Evolutionary conservation across 2,888 invertebrate species (phyloP).

Genomic region (Metellina segmentata): DNA sequence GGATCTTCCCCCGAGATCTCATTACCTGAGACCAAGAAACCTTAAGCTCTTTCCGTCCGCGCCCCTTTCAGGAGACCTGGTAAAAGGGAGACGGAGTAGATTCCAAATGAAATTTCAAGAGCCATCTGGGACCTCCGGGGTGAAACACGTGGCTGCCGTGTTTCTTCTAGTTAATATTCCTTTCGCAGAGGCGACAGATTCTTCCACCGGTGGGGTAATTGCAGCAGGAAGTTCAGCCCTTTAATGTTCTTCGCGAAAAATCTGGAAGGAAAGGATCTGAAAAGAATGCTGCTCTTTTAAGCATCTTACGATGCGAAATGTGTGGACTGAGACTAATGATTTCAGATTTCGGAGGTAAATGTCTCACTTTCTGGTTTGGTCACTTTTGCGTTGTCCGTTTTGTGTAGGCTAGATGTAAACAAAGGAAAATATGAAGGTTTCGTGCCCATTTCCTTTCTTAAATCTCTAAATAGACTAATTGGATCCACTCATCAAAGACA

Average conservation of each 20-base stretch:
- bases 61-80: not conserved
- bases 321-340: not conserved
- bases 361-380: not conserved
- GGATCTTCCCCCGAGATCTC: not conserved
- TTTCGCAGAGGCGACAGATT: not conserved
- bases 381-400: not conserved
- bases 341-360: not conserved
- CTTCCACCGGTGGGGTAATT: not conserved
- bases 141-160: not conserved
- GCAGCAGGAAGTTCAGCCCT: not conserved
- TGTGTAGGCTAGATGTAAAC: no score
- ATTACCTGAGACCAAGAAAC: constrained; percentile 1
- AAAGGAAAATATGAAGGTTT: no score
- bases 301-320: not conserved
- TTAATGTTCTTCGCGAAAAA: not conserved
- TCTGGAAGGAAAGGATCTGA: not conserved
- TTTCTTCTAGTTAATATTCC: not conserved
- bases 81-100: not conserved
- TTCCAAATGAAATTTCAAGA: constrained; percentile 1
- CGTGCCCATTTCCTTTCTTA: no score
- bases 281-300: not conserved
- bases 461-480: no score
- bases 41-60: not conserved
- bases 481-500: no score
- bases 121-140: not conserved